Evolutionary conservation across 2,888 invertebrate genomes (phyloP).

Genomic region (Belgica antarctica): DNA sequence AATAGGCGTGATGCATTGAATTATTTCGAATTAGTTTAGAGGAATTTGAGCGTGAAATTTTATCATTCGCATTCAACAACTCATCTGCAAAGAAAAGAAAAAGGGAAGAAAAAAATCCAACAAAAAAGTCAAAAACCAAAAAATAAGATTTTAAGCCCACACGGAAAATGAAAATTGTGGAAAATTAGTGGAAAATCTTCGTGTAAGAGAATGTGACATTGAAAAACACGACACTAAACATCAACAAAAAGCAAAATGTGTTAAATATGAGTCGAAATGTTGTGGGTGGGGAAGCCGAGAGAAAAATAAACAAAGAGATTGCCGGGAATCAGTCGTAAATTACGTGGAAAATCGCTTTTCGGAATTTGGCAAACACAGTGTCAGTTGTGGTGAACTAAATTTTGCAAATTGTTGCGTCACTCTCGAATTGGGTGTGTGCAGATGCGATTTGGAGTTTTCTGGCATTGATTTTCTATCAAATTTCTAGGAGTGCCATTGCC

Average conservation of each 20-base stretch:
- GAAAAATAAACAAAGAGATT: too few species aligned
- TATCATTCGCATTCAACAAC: slow-evolving; percentile 39
- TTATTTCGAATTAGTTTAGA: slow-evolving; percentile 25
- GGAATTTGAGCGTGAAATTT: slow-evolving; percentile 33
- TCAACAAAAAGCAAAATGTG: neutral
- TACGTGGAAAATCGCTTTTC: too few species aligned
- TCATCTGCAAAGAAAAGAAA: slow-evolving; percentile 43
- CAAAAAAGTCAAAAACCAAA: slow-evolving; percentile 25
- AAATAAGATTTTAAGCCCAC: neutral
- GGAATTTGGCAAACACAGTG: too few species aligned
- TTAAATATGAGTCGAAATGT: neutral
- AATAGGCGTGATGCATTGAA: slow-evolving; percentile 9
- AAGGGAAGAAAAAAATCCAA: slow-evolving; percentile 30
- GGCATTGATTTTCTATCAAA: too few species aligned
- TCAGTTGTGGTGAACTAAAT: too few species aligned
- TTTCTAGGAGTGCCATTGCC: too few species aligned
- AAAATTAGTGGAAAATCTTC: slow-evolving; percentile 14
- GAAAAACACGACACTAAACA: too few species aligned
- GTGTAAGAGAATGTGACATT: neutral
- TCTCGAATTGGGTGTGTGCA: too few species aligned
- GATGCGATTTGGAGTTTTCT: too few species aligned
- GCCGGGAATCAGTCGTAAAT: too few species aligned
- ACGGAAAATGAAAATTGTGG: neutral
- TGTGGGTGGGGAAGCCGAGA: too few species aligned
- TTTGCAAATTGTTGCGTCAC: too few species aligned